Conservation (phyloP, 2,113 vertebrate genomes). For the Chamaetylas fuelleborni region DNA sequence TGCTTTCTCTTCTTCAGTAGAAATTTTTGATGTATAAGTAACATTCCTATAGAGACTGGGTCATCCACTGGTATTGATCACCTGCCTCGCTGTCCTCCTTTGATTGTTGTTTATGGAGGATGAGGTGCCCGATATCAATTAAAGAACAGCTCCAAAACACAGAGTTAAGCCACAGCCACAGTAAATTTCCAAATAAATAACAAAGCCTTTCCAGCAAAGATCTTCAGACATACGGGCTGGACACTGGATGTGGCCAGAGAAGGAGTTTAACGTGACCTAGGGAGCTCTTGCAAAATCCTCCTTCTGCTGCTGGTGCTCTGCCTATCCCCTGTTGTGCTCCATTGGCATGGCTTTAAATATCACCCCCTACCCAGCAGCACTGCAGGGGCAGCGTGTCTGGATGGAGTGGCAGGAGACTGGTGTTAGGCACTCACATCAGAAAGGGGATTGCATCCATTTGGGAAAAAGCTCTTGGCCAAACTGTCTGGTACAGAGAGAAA, state of each 20-base stretch:
- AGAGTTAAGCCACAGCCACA: constrained; percentile 14
- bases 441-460: constrained; percentile 50
- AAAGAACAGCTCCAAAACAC: neutral
- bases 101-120: neutral
- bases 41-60: neutral
- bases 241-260: constrained; percentile 50
- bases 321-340: constrained; percentile 23
- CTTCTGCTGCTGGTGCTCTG: constrained; percentile 57
- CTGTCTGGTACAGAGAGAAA: neutral
- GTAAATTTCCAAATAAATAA: constrained; percentile 56
- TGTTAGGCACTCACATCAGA: constrained; percentile 52
- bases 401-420: constrained; percentile 6
- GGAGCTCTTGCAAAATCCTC: constrained; percentile 50
- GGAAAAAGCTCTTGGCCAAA: constrained; percentile 40
- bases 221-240: constrained; percentile 60
- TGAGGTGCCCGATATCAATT: neutral
- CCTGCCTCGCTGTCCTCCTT: neutral
- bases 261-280: constrained; percentile 48
- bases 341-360: constrained; percentile 40
- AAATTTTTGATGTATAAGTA: neutral
- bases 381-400: neutral
- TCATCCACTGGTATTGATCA: neutral
- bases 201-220: constrained; percentile 13
- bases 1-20: neutral
- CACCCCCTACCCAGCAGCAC: constrained; percentile 14